phyloP scores from a whole-genome alignment of 2,113 vertebrate species.

The Zosterops hypoxanthus region DNA sequence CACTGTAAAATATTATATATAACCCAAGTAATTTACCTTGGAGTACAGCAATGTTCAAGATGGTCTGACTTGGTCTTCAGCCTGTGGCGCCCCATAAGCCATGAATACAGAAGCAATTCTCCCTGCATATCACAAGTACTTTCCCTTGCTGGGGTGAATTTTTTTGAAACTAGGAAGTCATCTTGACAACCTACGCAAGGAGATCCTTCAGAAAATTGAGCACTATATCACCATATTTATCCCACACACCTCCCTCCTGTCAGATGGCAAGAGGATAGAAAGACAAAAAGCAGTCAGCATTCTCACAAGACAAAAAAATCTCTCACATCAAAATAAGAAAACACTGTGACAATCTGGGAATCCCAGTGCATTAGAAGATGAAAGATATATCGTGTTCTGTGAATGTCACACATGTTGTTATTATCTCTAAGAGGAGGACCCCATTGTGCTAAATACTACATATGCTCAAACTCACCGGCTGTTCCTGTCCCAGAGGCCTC shows the following conservation, averaged over 20 bases:
- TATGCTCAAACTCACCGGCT: no score
- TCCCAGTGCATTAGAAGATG: background rate
- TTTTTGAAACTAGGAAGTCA: background rate
- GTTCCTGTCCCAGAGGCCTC: no score
- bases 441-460: no score
- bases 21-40: background rate
- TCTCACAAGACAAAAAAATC: background rate
- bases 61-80: background rate
- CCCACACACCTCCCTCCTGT: background rate
- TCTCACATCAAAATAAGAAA: background rate
- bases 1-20: background rate
- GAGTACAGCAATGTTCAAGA: background rate
- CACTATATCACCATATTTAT: background rate
- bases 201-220: background rate
- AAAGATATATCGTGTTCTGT: no score
- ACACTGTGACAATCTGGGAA: background rate
- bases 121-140: background rate
- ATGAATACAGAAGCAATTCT: background rate
- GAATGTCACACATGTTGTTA: no score
- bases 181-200: background rate
- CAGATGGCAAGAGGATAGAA: background rate
- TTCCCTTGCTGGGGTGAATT: no score
- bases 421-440: no score
- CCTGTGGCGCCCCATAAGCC: background rate
- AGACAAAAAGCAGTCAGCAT: background rate